Conservation (phyloP, 2,113 vertebrate species). For the Xyrauchen texanus region DNA sequence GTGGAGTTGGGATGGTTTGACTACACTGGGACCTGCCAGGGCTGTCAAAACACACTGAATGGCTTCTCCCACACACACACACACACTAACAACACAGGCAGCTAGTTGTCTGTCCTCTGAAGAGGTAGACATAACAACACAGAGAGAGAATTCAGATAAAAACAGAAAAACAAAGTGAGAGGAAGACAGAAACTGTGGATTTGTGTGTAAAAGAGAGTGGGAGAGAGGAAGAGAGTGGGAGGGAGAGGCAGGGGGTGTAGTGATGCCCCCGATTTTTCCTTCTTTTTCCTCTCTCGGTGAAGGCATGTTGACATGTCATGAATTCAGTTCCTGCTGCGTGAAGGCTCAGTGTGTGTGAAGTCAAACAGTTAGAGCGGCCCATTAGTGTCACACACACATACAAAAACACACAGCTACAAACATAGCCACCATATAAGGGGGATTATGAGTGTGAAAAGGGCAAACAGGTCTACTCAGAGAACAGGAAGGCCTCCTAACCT, state of each 20-base stretch:
- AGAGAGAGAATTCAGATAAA: slow-evolving; percentile 38
- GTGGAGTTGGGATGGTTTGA: slow-evolving; percentile 27
- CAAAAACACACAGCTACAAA: slow-evolving; percentile 60
- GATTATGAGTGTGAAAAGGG: slow-evolving; percentile 50
- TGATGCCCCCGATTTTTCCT: background rate
- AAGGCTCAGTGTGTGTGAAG: slow-evolving; percentile 67
- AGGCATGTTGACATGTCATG: slow-evolving; percentile 66
- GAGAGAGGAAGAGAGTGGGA: slow-evolving; percentile 35
- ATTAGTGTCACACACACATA: slow-evolving; percentile 71
- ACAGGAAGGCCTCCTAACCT: slow-evolving; percentile 51
- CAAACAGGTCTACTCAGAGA: slow-evolving; percentile 40
- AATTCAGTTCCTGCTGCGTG: slow-evolving; percentile 71
- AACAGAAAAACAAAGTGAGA: slow-evolving; percentile 9
- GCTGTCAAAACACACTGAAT: slow-evolving; percentile 42
- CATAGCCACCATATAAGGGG: slow-evolving; percentile 41
- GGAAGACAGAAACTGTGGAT: slow-evolving; percentile 56
- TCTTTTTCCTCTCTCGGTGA: slow-evolving; percentile 27
- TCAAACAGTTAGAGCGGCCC: slow-evolving; percentile 68
- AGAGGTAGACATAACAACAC: slow-evolving; percentile 25
- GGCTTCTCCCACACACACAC: slow-evolving; percentile 28
- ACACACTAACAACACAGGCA: slow-evolving; percentile 39
- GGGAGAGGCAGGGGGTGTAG: slow-evolving; percentile 14
- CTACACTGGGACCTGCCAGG: slow-evolving; percentile 34
- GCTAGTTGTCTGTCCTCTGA: slow-evolving; percentile 19
- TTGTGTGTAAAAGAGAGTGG: slow-evolving; percentile 50